Percentiles rank a stretch among this genome's conserved stretches.
phyloP scores from a whole-genome alignment of 2,797 vertebrate species.

The Distichodus sexfasciatus region DNA sequence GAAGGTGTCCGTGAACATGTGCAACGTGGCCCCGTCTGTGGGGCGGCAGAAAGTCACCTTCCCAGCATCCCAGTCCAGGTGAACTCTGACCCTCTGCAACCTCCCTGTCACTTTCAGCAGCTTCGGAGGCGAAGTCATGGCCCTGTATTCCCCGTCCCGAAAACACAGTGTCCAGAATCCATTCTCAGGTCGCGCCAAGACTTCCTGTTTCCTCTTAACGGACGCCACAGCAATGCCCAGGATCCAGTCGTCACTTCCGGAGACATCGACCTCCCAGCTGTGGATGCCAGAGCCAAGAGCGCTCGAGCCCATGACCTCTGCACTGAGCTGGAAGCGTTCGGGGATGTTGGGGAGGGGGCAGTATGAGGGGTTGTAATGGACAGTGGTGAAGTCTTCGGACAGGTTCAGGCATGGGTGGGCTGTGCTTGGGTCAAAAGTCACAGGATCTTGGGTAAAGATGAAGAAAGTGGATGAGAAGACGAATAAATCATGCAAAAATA shows the following conservation, averaged over 20 bases:
- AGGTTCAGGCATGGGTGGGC: constrained; percentile 74
- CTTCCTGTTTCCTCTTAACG: constrained; percentile 54
- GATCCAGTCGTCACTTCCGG: constrained; percentile 72
- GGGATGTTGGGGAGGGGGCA: constrained; percentile 67
- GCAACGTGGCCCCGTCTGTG: constrained; percentile 53
- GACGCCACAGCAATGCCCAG: constrained; percentile 69
- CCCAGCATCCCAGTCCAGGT: constrained; percentile 69
- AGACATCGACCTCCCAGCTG: constrained; percentile 71
- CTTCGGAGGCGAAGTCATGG: constrained; percentile 67
- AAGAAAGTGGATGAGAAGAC: too few species aligned
- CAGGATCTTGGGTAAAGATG: constrained; percentile 57
- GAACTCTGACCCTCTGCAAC: constrained; percentile 64
- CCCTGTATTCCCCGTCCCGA: constrained; percentile 64
- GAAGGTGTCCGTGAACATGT: constrained; percentile 63
- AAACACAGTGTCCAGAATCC: constrained; percentile 76
- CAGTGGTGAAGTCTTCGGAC: constrained; percentile 71
- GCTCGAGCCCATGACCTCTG: constrained; percentile 66
- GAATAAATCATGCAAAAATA: background rate
- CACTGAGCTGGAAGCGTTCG: constrained; percentile 73
- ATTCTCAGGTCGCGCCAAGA: constrained; percentile 68
- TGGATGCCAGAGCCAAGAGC: constrained; percentile 63
- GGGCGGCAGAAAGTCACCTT: constrained; percentile 63
- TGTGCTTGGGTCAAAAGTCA: constrained; percentile 76
- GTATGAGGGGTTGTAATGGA: constrained; percentile 60
- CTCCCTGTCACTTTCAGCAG: constrained; percentile 42